These are phyloP conservation scores for Phyllotis vaccarum DNA, from an alignment of 2,797 vertebrate species.

Conservation along the genomic window DNA sequence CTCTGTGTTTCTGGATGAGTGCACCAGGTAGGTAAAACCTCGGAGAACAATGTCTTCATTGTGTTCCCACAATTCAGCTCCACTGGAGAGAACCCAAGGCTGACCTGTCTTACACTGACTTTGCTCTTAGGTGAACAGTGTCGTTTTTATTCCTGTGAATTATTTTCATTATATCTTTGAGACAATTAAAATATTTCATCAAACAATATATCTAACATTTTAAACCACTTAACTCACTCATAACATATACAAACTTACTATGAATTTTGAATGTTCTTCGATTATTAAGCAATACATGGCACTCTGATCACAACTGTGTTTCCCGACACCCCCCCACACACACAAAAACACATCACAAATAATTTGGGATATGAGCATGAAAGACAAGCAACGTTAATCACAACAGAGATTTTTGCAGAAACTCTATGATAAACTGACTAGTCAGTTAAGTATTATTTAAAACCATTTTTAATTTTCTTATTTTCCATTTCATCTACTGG, in stretches of 20 bases:
- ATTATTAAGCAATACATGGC: neutral
- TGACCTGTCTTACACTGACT: neutral
- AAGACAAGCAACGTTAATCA: neutral
- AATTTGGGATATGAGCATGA: neutral
- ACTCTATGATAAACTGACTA: neutral
- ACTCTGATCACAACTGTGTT: neutral
- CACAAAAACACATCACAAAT: neutral
- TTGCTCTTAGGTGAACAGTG: neutral
- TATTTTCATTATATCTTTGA: constrained; percentile 35
- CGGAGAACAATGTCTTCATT: constrained; percentile 43
- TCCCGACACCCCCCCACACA: too few species aligned
- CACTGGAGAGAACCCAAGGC: neutral
- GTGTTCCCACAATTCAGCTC: neutral
- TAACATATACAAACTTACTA: constrained; percentile 36
- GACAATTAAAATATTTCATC: constrained; percentile 43
- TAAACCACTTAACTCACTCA: neutral
- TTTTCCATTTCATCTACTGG: neutral
- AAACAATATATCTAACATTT: neutral
- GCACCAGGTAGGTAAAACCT: neutral
- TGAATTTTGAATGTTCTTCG: constrained; percentile 32
- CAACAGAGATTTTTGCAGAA: constrained; percentile 50
- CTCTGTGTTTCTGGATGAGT: neutral
- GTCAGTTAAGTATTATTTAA: neutral
- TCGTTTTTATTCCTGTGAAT: constrained; percentile 37
- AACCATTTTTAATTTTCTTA: constrained; percentile 37